Base-by-base conservation (phyloP, 1,140 invertebrate species). In the Platorchestia sp. region DNA sequence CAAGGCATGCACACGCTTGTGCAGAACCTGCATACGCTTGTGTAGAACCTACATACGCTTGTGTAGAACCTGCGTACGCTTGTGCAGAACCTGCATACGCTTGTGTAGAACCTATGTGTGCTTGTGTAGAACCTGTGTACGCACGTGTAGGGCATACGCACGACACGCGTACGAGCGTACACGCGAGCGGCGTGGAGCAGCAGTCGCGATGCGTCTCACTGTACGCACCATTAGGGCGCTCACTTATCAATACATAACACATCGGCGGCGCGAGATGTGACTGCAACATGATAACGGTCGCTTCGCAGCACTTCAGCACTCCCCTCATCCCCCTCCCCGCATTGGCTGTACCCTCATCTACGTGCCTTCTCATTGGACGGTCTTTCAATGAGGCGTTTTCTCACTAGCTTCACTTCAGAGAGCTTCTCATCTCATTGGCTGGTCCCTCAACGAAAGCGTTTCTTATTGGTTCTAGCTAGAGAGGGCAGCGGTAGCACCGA, bases 201-300 rank as follows among this genome's bases (percentile, higher is more conserved):
- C 59, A 51, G n/a, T 19, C 47, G 59, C 36, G 27, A 14, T 22
- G 27, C 59, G 59, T 75, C 14, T 36, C 10, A 36, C 59, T 22
- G 10, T 36, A 75, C 59, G 59, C 59, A 75, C 14, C 87, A 89
- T 89, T 89, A 89, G 27, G 3, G 42, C 27, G n/a, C 87, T 89
- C 87, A 44, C 87, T 10, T 89, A 89, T 89, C 87, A 89, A 44
- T 44, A 44, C 87, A 89, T 27, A 44, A 89, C n/a, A 27, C 87
- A 89, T 89, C 87, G 41, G 41, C 36, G 87, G 87, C 1, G 87
- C 87, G 87, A 41, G 87, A 89, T 44, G 87, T 42, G 87, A 89
- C 87, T 89, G 41, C 87, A 27, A 89, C 87, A 43, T 89, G 87
- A 89, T 89, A 89, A 89, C 87, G 43, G 87, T 27, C n/a, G 41